Conservation (phyloP, 1,140 invertebrate genomes). For the Apis laboriosa region DNA sequence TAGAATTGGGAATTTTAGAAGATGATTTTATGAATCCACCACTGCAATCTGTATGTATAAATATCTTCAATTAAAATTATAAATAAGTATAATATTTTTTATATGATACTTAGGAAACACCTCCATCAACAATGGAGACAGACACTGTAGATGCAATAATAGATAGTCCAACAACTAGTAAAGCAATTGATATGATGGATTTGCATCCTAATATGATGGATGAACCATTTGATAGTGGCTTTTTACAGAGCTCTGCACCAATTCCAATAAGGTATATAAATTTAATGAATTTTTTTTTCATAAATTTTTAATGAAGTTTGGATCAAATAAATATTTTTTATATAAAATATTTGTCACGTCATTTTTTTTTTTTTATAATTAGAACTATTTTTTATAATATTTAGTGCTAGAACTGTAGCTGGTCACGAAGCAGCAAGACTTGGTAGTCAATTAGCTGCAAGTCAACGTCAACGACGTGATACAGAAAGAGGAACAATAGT, state of each 20-base stretch:
- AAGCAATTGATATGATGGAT: conserved; percentile 80
- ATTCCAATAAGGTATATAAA: conserved; percentile 77
- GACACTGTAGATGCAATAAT: conserved; percentile 70
- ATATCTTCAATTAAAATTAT: not conserved
- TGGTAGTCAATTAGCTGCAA: conserved; percentile 86
- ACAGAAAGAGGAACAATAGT: conserved; percentile 76
- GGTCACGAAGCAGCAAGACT: conserved; percentile 89
- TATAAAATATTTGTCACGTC: not conserved
- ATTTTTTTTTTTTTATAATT: no score
- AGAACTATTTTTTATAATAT: not conserved
- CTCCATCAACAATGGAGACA: conserved; percentile 72
- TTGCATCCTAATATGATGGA: conserved; percentile 79
- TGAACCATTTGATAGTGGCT: conserved; percentile 79
- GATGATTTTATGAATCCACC: conserved; percentile 69
- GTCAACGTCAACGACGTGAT: conserved; percentile 80
- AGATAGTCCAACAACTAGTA: conserved; percentile 77
- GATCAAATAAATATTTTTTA: not conserved
- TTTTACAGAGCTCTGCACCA: conserved; percentile 78
- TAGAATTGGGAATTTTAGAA: conserved; percentile 72
- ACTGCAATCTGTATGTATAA: conserved; percentile 59
- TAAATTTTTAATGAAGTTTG: no score
- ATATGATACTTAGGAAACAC: conserved; percentile 64
- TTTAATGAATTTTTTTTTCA: no score
- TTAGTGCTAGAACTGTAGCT: conserved; percentile 86
- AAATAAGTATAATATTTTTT: conserved; percentile 9